Conservation (phyloP, 2,113 vertebrate genomes). For the Podarcis raffonei region DNA sequence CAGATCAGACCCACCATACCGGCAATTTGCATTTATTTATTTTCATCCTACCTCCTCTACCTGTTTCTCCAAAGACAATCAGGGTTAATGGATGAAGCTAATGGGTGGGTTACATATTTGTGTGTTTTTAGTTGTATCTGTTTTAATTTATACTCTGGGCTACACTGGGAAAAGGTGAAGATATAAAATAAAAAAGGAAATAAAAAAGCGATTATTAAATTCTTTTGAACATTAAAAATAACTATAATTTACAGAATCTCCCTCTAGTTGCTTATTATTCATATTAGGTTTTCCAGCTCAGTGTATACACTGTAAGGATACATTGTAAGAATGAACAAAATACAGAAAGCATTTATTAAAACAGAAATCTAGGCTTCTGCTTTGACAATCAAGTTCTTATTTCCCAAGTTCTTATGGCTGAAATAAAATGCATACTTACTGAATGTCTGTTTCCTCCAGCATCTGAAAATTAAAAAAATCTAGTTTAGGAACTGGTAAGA, state of each 20-base stretch:
- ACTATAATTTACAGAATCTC: slow-evolving; percentile 5
- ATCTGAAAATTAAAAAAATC: slow-evolving; percentile 75
- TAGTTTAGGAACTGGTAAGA: slow-evolving; percentile 19
- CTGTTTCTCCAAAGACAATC: too few species aligned
- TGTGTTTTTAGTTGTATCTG: not conserved
- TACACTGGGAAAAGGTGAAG: too few species aligned
- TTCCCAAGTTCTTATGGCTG: not conserved
- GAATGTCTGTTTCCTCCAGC: slow-evolving; percentile 73
- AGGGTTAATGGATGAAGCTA: too few species aligned
- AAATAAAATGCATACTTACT: slow-evolving; percentile 68
- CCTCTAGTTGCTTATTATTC: not conserved
- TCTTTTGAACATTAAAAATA: not conserved
- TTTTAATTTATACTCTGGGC: not conserved
- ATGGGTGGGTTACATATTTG: not conserved
- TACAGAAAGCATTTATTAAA: not conserved
- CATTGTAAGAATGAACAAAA: not conserved
- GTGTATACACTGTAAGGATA: rapidly evolving
- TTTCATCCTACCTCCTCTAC: too few species aligned
- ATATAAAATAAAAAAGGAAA: too few species aligned
- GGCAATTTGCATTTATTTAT: too few species aligned
- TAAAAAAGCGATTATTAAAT: not conserved
- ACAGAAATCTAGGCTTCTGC: not conserved
- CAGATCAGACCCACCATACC: too few species aligned
- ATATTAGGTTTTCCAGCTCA: not conserved
- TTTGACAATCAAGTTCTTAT: not conserved